phyloP scores from a whole-genome alignment of 2,888 invertebrate species.

The Plemyria rubiginata region DNA sequence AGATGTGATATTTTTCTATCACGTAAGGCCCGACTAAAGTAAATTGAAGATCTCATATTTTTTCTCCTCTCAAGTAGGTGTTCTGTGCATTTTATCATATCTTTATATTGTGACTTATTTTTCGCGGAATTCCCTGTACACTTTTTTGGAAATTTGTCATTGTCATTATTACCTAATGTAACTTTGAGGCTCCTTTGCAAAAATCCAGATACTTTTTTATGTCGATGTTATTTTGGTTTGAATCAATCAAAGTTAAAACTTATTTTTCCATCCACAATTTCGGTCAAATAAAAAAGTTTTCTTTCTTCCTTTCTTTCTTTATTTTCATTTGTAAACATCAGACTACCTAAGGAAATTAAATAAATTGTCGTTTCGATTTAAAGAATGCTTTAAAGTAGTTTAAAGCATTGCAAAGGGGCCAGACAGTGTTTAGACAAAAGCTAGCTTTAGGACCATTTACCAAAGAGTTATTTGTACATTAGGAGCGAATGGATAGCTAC shows the following conservation, averaged over 20 bases:
- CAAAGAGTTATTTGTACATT: conserved; percentile 83
- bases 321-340: neutral
- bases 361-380: neutral
- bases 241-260: conserved; percentile 1
- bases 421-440: conserved; percentile 71
- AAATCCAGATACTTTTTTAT: neutral
- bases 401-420: conserved; percentile 63
- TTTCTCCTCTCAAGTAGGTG: conserved; percentile 36
- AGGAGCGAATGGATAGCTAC: conserved; percentile 67
- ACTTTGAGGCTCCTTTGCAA: conserved; percentile 32
- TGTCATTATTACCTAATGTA: conserved; percentile 17
- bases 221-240: neutral
- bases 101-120: no score
- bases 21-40: conserved; percentile 54
- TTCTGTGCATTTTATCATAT: conserved; percentile 25
- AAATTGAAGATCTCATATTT: conserved; percentile 50
- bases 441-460: conserved; percentile 82
- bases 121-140: conserved; percentile 20
- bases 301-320: no score
- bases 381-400: conserved; percentile 8
- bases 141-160: conserved; percentile 12
- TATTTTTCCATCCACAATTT: no score
- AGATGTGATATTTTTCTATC: conserved; percentile 77
- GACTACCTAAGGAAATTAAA: conserved; percentile 4
- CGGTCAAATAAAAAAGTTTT: no score